phyloP scores from a whole-genome alignment of 2,113 vertebrate species.

The Carassius carassius region DNA sequence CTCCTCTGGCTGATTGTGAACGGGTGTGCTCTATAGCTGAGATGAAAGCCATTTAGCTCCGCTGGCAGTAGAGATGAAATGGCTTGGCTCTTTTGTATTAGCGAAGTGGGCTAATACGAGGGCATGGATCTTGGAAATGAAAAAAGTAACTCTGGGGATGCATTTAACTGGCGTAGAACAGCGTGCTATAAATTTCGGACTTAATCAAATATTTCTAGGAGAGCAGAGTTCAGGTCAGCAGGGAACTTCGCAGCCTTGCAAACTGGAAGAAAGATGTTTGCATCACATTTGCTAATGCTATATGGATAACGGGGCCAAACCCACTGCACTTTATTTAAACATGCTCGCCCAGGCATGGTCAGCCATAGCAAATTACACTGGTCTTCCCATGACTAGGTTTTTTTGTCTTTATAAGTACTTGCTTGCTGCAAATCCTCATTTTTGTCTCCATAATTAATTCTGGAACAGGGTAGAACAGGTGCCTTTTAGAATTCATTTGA shows the following conservation, averaged over 20 bases:
- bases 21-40: constrained; percentile 47
- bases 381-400: background rate
- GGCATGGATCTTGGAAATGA: constrained; percentile 55
- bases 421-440: background rate
- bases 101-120: constrained; percentile 67
- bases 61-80: constrained; percentile 47
- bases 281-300: constrained; percentile 38
- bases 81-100: constrained; percentile 63
- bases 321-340: constrained; percentile 46
- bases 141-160: constrained; percentile 58
- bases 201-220: constrained; percentile 63
- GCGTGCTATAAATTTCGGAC: constrained; percentile 56
- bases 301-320: constrained; percentile 18
- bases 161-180: constrained; percentile 57
- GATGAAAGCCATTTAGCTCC: constrained; percentile 55
- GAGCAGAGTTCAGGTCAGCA: constrained; percentile 43
- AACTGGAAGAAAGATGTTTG: constrained; percentile 22
- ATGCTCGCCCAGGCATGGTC: constrained; percentile 13
- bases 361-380: constrained; percentile 3
- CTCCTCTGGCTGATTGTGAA: constrained; percentile 37
- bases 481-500: background rate
- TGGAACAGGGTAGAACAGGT: background rate
- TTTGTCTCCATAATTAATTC: background rate
- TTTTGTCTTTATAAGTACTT: constrained; percentile 9
- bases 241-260: constrained; percentile 10